Conservation (phyloP, 2,113 vertebrate genomes). For the Actenoides lindsayi region DNA sequence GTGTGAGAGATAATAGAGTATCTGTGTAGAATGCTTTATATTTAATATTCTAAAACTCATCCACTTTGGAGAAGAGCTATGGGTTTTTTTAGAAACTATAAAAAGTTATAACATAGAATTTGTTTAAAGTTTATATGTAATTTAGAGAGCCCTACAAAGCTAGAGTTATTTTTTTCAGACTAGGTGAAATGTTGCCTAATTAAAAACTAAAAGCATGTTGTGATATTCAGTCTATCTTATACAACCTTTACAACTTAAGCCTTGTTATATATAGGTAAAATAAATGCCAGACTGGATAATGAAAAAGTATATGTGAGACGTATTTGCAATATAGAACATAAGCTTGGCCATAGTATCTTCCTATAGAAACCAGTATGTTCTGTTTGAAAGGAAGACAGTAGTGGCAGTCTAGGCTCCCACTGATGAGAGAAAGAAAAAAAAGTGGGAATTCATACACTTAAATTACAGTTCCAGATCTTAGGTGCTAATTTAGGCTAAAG, state of each 20-base stretch:
- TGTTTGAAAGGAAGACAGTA: neutral
- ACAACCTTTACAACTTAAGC: neutral
- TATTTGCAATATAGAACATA: neutral
- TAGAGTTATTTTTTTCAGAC: neutral
- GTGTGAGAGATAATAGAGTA: neutral
- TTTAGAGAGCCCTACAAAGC: neutral
- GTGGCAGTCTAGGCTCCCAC: neutral
- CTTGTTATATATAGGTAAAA: neutral
- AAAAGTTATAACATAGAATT: neutral
- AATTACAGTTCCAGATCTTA: neutral
- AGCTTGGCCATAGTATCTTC: neutral
- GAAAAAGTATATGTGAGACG: neutral
- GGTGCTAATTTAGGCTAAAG: neutral
- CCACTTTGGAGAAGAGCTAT: neutral
- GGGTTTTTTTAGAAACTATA: neutral
- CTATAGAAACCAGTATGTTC: neutral
- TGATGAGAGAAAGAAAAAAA: neutral
- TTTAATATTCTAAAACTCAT: neutral
- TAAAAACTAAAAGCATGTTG: neutral
- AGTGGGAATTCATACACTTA: neutral
- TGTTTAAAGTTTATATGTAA: neutral
- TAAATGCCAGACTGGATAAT: neutral
- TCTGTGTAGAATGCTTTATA: neutral
- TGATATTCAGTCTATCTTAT: neutral
- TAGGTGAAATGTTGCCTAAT: neutral